Evolutionary conservation across 2,113 vertebrate species (phyloP), one percentile per base, ranked within the genome.

Genomic region (Nothocercus julius): DNA sequence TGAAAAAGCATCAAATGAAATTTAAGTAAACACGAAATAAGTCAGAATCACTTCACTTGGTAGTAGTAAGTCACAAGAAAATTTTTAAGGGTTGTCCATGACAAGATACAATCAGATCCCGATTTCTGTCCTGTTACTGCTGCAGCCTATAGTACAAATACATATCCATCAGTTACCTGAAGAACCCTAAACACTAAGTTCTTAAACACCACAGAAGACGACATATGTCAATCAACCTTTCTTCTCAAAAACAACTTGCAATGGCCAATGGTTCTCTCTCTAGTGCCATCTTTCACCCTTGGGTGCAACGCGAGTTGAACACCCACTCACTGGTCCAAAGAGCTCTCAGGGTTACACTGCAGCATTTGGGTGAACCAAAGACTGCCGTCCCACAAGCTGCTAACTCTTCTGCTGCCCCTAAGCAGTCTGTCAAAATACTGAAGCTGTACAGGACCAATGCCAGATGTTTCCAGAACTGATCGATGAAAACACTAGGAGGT

Each of bases 291-390:
- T 27, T 42, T 15, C 28, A 14, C 5, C 9, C 11, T 51, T 42
- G 38, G 36, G 32, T 34, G 62, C 56, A 68, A 28, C 0, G 0
- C 7, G 13, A 4, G 7, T 42, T n/a, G 54, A 70, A 42, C 3
- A 27, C 20, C 22, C n/a, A 36, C n/a, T 72, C 69, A 53, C 12
- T 25, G 75, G 32, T 62, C 73, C 40, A 44, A 34, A 87, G 8
- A 85, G 47, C 42, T 56, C 72, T 24, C 24, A 76, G 13, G 27
- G 73, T 64, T 51, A 85, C 42, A 85, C 42, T 32, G 47, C 38
- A 68, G 17, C 34, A 82, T 59, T 7, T 10, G n/a, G 84, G 76
- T 2, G 6, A 30, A 47, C n/a, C n/a, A 82, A 85, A 36, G 40
- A 93, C 32, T 27, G 28, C 18, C 1, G 2, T n/a, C 30, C 32